phyloP scores from a whole-genome alignment of 30 jellyfish, hydroid and myxozoan species.

The Cassiopea andromeda region DNA sequence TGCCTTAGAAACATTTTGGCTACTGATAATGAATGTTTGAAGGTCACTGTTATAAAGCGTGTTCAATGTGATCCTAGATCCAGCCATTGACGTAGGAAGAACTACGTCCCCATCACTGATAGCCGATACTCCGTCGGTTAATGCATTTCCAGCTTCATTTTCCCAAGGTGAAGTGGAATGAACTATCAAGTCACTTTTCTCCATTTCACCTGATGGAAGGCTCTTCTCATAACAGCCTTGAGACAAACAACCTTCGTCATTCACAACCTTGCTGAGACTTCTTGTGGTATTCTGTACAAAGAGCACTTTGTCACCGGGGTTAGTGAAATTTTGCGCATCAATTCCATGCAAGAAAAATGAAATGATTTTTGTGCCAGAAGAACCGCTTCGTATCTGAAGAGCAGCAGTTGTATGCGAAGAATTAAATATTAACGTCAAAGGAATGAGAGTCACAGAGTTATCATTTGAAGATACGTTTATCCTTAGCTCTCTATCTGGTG shows the following conservation, averaged over 20 bases:
- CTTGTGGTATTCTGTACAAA: slow-evolving; percentile 1
- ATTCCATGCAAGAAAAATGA: slow-evolving; percentile 16
- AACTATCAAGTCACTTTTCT: neutral
- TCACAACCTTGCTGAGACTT: neutral
- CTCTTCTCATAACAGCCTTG: slow-evolving; percentile 23
- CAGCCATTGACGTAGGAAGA: slow-evolving; percentile 52
- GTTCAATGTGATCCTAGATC: slow-evolving; percentile 14
- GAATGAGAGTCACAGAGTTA: slow-evolving; percentile 6
- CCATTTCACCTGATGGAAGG: neutral
- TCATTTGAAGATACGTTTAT: slow-evolving; percentile 15
- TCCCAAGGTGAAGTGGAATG: slow-evolving; percentile 63
- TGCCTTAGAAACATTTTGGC: neutral
- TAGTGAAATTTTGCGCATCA: slow-evolving; percentile 29
- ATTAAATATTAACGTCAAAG: slow-evolving; percentile 37
- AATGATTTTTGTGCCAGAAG: slow-evolving; percentile 28
- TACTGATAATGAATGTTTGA: slow-evolving; percentile 1
- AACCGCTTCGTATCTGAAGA: neutral
- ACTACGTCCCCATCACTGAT: slow-evolving; percentile 39
- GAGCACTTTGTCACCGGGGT: slow-evolving; percentile 22
- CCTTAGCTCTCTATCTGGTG: slow-evolving; percentile 36
- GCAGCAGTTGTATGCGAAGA: neutral
- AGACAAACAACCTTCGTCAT: slow-evolving; percentile 27
- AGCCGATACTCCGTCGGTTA: slow-evolving; percentile 38
- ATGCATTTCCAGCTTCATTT: neutral
- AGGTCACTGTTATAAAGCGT: slow-evolving; percentile 1